Base-by-base conservation (phyloP, 2,797 vertebrate species). In the Triplophysa yarkandensis region DNA sequence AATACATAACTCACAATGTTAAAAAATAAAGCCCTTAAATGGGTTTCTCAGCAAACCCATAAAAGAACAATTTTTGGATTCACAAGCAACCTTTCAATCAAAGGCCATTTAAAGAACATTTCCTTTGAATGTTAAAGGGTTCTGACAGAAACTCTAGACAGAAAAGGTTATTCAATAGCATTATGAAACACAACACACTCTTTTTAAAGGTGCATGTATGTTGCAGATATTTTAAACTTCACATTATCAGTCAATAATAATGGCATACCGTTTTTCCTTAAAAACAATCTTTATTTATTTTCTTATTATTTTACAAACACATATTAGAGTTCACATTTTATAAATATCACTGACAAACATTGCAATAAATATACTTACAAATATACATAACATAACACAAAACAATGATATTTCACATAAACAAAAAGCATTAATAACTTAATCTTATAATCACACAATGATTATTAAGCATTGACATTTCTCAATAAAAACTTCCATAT, bases 241-340 rank as follows among this genome's bases (percentile, higher is more conserved):
- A 19, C 4, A 54, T 25, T 13, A 27, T 52, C 21, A 5, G 21
- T 52, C 10, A 3, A 25, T 52, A 62, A 41, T 36, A 8, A 30
- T 39, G 58, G 21, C 2, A 46, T 52, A 48, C 10, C 52, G 11
- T 39, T 41, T n/a, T 46, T 60, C n/a, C 9, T 46, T 28, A n/a
- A 30, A 71, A 71, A 72, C 43, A n/a, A 55, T 76, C n/a, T n/a
- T 66, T 50, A 43, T 75, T 82, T 50, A 6, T 30, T 63, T 2
- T 58, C 28, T 7, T 61, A 23, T 4, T 61, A 23, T 19, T 7
- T 36, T 6, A 48, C 55, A 7, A 64, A 43, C 13, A 44, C 30
- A 58, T 6, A 58, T 23, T 23, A 30, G 41, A 66, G 5, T 85
- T 88, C 80, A 88, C 84, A 87, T 86, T 84, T 80, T 77, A 44